Evolutionary conservation across 2,797 vertebrate species (phyloP).

Genomic region (Dryobates pubescens): DNA sequence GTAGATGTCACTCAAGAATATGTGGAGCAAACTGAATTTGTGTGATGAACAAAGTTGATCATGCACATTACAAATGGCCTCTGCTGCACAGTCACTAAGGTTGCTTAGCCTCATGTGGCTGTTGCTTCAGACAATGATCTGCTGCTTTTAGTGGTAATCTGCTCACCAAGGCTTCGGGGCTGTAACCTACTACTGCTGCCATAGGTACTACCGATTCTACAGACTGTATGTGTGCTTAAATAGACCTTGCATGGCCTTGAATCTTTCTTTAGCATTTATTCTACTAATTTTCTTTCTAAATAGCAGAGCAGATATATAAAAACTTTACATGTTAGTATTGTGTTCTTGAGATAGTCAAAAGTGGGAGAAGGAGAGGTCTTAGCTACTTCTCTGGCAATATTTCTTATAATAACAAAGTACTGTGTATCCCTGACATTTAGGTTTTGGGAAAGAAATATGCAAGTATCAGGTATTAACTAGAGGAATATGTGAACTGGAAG

Average conservation of each 20-base stretch:
- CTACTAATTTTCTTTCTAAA: not conserved
- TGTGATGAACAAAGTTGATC: not conserved
- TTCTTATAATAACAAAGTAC: not conserved
- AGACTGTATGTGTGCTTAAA: not conserved
- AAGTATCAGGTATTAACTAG: not conserved
- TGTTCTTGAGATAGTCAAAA: not conserved
- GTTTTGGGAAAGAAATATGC: not conserved
- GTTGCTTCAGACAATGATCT: not conserved
- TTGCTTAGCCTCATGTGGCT: not conserved
- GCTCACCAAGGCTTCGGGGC: not conserved
- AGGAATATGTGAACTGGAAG: not conserved
- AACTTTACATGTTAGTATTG: not conserved
- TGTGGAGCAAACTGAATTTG: not conserved
- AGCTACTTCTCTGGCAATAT: not conserved
- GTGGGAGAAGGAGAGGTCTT: not conserved
- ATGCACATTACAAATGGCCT: not conserved
- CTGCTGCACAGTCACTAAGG: accelerated
- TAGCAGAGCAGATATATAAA: not conserved
- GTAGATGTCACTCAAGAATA: constrained; percentile 11
- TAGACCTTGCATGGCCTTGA: not conserved
- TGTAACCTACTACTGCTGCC: not conserved
- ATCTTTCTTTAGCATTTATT: not conserved
- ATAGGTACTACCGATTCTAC: not conserved
- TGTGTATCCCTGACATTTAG: not conserved
- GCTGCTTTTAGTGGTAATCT: not conserved